These are phyloP conservation scores for Harpagoxenus sublaevis DNA, from an alignment of 2,888 invertebrate genomes.

Conservation along the genomic window DNA sequence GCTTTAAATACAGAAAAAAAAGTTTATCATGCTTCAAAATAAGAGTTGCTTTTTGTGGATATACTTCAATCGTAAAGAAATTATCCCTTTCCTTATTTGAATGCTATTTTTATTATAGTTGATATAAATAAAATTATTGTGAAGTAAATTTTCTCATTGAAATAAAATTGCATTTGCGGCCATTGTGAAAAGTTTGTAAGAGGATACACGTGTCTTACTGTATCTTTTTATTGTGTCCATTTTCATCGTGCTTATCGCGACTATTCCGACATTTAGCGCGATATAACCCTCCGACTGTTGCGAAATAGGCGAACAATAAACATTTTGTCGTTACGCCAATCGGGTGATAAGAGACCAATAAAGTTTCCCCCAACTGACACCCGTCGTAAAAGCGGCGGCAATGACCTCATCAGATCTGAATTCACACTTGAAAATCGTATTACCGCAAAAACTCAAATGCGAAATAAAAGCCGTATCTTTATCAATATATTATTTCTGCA, in stretches of 20 bases:
- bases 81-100: not conserved
- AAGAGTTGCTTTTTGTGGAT: not conserved
- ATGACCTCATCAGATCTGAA: constrained; percentile 61
- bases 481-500: not conserved
- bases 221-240: not conserved
- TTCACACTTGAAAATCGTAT: constrained; percentile 22
- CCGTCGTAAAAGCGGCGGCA: constrained; percentile 71
- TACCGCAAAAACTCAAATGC: constrained; percentile 22
- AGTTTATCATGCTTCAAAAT: not conserved
- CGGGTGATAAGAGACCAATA: constrained; percentile 73
- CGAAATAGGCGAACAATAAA: constrained; percentile 75
- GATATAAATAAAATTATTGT: not conserved
- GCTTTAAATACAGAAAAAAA: not conserved
- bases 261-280: constrained; percentile 38
- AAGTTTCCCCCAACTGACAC: constrained; percentile 61
- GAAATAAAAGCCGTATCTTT: not conserved
- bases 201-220: not conserved
- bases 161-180: not conserved
- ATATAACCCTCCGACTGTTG: constrained; percentile 69
- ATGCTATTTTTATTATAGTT: not conserved
- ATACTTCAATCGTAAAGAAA: not conserved
- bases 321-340: constrained; percentile 76
- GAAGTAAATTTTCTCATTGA: not conserved
- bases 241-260: constrained; percentile 35
- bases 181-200: not conserved